Evolutionary conservation across 2,797 vertebrate genomes (phyloP).

Genomic region (Hydrolagus colliei): DNA sequence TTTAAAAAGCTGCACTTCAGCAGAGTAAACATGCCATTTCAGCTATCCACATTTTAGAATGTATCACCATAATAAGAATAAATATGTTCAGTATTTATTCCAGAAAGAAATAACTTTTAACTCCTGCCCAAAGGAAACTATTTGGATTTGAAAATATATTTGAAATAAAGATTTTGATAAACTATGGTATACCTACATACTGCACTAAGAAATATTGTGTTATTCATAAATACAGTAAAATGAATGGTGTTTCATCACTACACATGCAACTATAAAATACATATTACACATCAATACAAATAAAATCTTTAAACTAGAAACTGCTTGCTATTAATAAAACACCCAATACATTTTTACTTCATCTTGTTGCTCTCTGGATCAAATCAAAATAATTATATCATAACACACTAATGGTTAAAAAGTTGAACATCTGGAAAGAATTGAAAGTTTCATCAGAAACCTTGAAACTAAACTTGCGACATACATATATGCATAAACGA

Average conservation of each 20-base stretch:
- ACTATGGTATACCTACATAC: no score
- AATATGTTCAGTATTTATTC: background rate
- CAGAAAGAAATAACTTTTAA: no score
- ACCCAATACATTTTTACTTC: conserved; percentile 38
- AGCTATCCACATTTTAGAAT: background rate
- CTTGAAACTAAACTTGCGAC: conserved; percentile 42
- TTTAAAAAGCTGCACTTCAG: background rate
- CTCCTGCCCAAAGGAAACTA: no score
- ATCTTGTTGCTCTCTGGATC: conserved; percentile 36
- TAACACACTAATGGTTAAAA: background rate
- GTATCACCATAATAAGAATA: background rate
- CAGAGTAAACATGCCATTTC: background rate
- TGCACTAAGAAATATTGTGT: no score
- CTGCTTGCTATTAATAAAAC: conserved; percentile 10
- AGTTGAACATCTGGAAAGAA: conserved; percentile 48
- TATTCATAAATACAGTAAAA: no score
- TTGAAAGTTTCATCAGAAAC: conserved; percentile 42
- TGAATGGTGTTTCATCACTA: no score
- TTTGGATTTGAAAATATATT: no score
- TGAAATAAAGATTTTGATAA: no score
- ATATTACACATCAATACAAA: no score
- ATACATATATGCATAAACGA: conserved; percentile 31
- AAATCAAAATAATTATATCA: conserved; percentile 39
- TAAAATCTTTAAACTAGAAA: no score
- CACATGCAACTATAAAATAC: no score